These are phyloP conservation scores for Limosa lapponica DNA, from an alignment of 2,797 vertebrate genomes.

Conservation along the genomic window DNA sequence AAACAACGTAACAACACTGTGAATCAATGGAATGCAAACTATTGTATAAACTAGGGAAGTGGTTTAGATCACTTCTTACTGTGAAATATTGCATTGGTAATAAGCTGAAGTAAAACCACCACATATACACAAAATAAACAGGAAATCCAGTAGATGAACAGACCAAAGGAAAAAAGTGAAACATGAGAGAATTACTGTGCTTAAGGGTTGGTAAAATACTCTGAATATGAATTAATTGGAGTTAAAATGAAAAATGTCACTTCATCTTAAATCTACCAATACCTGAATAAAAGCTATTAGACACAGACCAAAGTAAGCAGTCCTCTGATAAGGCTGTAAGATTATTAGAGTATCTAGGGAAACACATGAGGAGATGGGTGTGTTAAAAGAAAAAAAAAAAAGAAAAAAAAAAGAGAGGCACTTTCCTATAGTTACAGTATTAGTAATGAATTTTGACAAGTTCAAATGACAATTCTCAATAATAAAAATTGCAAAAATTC, in stretches of 20 bases:
- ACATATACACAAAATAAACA: neutral
- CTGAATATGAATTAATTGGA: neutral
- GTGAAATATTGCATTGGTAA: neutral
- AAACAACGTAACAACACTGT: neutral
- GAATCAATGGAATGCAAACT: neutral
- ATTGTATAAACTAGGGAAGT: neutral
- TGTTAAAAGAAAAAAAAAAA: neutral
- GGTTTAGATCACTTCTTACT: neutral
- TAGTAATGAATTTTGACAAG: neutral
- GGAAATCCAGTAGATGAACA: neutral
- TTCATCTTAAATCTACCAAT: neutral
- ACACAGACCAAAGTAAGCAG: neutral
- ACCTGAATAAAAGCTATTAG: neutral
- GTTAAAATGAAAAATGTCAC: neutral
- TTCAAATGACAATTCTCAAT: neutral
- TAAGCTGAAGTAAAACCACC: neutral
- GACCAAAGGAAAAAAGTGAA: neutral
- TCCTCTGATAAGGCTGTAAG: neutral
- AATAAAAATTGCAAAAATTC: neutral
- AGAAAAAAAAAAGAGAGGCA: neutral
- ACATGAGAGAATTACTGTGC: neutral
- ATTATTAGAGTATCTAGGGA: neutral
- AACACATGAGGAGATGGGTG: neutral
- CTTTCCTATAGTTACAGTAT: neutral
- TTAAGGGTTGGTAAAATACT: neutral